Percentiles rank a stretch among this genome's conserved stretches.
Conservation (phyloP, 2,113 vertebrate species). For the Stigmatopora argus region DNA sequence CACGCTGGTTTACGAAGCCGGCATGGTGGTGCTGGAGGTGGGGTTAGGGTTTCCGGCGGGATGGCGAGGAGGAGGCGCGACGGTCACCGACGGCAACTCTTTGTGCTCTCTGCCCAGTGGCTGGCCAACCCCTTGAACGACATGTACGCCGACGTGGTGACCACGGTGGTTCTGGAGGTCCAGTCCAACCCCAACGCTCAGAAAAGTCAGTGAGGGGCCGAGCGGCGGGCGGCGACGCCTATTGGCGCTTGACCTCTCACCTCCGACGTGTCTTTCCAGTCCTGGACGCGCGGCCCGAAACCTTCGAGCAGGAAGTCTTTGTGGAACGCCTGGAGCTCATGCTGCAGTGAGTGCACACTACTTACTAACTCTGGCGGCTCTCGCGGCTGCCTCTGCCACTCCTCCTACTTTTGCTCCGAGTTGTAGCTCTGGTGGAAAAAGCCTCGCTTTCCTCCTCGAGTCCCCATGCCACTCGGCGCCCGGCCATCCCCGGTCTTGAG, state of each 20-base stretch:
- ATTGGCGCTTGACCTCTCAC: not conserved
- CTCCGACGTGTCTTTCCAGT: slow-evolving; percentile 35
- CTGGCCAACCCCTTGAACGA: slow-evolving; percentile 92
- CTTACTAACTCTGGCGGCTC: not conserved
- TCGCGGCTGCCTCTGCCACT: no score
- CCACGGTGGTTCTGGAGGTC: slow-evolving; percentile 91
- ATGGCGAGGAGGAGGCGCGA: no score
- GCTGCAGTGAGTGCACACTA: slow-evolving; percentile 79
- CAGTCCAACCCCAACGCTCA: slow-evolving; percentile 93
- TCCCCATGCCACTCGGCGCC: no score
- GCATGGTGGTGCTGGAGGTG: slow-evolving; percentile 91
- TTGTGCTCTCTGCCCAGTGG: slow-evolving; percentile 76
- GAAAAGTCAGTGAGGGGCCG: slow-evolving; percentile 74
- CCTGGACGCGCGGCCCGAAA: slow-evolving; percentile 69
- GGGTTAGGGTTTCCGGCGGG: slow-evolving; percentile 36
- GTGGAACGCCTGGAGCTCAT: slow-evolving; percentile 82
- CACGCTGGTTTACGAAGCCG: slow-evolving; percentile 84
- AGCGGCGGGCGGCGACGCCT: not conserved
- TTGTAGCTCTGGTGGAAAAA: no score
- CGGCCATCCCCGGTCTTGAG: no score
- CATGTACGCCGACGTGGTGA: slow-evolving; percentile 93
- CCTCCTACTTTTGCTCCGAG: no score
- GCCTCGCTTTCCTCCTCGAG: no score
- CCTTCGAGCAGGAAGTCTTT: slow-evolving; percentile 78
- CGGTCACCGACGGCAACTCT: no score